Evolutionary conservation across 2,888 invertebrate species (phyloP), one percentile per base, ranked within the genome.

Genomic region (Chromoteleia sp.): DNA sequence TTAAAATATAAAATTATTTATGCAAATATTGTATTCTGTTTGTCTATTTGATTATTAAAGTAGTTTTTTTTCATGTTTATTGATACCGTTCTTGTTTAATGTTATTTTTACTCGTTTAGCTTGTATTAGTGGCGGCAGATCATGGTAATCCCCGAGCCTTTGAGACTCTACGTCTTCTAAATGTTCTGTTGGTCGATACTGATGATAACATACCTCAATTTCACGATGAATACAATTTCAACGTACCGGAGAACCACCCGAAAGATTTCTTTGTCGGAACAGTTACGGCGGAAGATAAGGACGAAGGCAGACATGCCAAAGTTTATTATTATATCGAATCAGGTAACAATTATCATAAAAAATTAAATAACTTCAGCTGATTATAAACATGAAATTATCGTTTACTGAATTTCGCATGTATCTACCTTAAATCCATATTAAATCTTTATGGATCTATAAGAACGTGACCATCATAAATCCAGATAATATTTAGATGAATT

Each of bases 151-250:
- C 97, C 0, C 95, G 95, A 0, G 94, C 95, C 86, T 96, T 96
- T 86, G 97, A 97, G 91, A 95, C 95, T 0, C 92, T 96, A 3
- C 94, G 95, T 0, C 94, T 96, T 63, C 92, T 98, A 50, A 95
- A 95, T 0, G 94, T 98, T 43, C 93, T 95, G 30, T 92, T 97
- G 41, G 95, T 95, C 7, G 97, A 97, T 89, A 95, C 95, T 1
- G 95, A 97, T 86, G 97, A 97, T 92, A 97, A 97, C 88, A 93
- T 94, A 0, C 97, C 97, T 0, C 94, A 95, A 87, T 97, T 97
- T 89, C 93, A 94, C 0, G 94, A 94, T 58, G 92, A 93, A 0
- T 95, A 97, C 88, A 94, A 94, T 83, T 96, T 97, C 86, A 93
- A 93, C 25, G 92, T 97, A 4, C 93, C 93, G 36, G 97, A 97